These are phyloP conservation scores for Tipula confusa DNA, from an alignment of 2,888 invertebrate species.

Conservation along the genomic window DNA sequence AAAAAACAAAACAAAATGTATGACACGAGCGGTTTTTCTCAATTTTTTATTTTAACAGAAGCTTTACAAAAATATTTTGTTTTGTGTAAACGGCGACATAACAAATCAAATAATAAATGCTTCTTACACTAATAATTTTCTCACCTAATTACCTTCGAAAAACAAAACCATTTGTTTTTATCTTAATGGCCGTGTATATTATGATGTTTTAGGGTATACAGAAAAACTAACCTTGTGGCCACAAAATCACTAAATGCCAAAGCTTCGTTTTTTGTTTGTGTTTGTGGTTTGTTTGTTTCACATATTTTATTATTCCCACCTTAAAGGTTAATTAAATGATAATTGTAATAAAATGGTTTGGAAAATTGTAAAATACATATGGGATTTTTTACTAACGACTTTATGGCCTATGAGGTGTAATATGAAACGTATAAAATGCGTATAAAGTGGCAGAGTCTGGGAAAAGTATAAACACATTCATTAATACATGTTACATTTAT, in stretches of 20 bases:
- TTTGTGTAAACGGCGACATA: neutral
- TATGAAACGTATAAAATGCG: neutral
- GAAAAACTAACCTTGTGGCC: neutral
- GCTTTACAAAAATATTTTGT: neutral
- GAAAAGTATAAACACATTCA: neutral
- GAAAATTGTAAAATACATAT: neutral
- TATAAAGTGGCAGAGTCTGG: neutral
- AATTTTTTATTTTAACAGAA: neutral
- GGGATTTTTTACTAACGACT: neutral
- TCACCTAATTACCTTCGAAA: neutral
- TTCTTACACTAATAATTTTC: neutral
- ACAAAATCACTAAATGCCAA: neutral
- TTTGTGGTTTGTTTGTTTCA: neutral
- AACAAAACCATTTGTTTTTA: neutral
- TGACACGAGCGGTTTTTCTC: neutral
- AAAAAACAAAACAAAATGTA: no score
- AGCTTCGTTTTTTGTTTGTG: no score
- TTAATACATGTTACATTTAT: neutral
- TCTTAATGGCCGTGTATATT: neutral
- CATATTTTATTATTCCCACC: neutral
- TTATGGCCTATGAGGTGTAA: neutral
- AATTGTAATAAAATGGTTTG: neutral
- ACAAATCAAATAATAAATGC: neutral
- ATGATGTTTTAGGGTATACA: neutral
- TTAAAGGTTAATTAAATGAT: neutral